Evolutionary conservation across 2,113 vertebrate genomes (phyloP), one percentile per base, ranked within the genome.

Genomic region (Mixornis gularis): DNA sequence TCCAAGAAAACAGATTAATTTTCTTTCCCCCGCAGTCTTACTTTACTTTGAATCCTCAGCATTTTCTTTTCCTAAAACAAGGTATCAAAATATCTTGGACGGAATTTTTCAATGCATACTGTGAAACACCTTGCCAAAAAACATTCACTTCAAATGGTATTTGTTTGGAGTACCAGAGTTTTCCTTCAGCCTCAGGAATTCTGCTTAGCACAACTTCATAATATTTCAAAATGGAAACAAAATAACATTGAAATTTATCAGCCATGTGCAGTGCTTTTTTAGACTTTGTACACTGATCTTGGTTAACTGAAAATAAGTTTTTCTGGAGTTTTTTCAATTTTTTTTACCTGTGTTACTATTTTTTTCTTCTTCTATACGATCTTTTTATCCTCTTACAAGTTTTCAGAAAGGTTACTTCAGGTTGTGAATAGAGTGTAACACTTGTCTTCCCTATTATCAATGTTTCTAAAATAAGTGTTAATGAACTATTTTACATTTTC

Each of bases 81-180:
- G 94, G 84, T 96, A 93, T 95, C 91, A 96, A 96, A 96, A 96
- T 95, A 92, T 17, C 91, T 93, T 85, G 85, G 74, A 82, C 68
- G 79, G 91, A 91, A 92, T 92, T 89, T 81, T 93, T 93, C 87
- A 93, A 83, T 87, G 30, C 87, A 65, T 70, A 82, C 91, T 48
- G 44, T 81, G 73, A 85, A 93, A 91, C 43, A 63, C 46, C 36
- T 93, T 89, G 96, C 96, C 96, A 96, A 94, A 87, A 91, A 94
- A 70, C 81, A 89, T 89, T 89, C 84, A 93, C 85, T 96, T 96
- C 95, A 96, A 94, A 94, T 64, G 41, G 52, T 70, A 79, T 93
- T 94, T 96, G 94, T 96, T 96, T 96, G 89, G 74, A 96, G 85
- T 96, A 94, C 96, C 95, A 96, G 91, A 91, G 76, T 91, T 95